Conservation (phyloP, 2,113 vertebrate species). For the Siniperca chuatsi region DNA sequence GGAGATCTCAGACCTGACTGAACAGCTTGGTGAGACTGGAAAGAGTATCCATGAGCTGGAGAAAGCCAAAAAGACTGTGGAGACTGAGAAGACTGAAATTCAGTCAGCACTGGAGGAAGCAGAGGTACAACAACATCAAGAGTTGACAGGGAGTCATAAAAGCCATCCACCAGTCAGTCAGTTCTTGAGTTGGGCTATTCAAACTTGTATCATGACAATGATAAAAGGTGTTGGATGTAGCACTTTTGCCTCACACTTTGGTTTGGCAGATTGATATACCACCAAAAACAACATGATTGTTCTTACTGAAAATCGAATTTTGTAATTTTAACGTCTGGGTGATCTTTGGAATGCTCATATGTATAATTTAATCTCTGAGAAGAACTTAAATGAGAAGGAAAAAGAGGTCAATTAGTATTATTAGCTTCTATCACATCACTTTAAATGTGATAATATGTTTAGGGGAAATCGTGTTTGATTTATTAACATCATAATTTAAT, state of each 20-base stretch:
- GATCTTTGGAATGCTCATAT: not conserved
- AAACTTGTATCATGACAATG: not conserved
- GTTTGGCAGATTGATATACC: not conserved
- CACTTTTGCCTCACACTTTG: not conserved
- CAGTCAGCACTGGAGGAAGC: slow-evolving; percentile 70
- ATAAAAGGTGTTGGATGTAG: not conserved
- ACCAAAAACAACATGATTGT: not conserved
- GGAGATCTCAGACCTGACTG: slow-evolving; percentile 72
- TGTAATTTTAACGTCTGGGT: no score
- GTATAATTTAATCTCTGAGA: not conserved
- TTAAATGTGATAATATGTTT: not conserved
- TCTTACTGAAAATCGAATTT: not conserved
- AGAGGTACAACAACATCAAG: slow-evolving; percentile 42
- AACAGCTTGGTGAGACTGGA: slow-evolving; percentile 68
- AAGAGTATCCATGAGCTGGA: slow-evolving; percentile 66
- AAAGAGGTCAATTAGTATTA: not conserved
- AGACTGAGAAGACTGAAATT: slow-evolving; percentile 64
- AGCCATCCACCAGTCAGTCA: not conserved
- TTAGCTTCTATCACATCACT: not conserved
- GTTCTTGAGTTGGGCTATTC: not conserved
- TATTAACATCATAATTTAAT: not conserved
- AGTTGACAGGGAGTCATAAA: not conserved
- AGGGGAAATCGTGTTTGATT: not conserved
- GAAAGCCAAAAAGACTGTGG: slow-evolving; percentile 63
- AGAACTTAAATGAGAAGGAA: not conserved